phyloP scores from a whole-genome alignment of 2,797 vertebrate species.

The Protosalanx chinensis region DNA sequence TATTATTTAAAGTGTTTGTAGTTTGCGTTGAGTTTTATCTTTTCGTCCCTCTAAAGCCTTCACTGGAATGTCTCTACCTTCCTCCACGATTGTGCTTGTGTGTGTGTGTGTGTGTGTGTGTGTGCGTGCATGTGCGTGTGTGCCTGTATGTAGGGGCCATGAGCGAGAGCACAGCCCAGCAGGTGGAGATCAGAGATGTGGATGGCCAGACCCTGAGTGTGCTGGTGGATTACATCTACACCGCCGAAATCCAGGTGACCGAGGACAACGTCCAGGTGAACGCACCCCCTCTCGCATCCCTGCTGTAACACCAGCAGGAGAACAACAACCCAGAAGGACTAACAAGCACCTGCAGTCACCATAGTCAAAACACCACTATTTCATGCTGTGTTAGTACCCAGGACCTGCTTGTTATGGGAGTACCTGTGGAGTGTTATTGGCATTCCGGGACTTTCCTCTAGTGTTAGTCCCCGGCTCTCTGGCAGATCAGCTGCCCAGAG shows the following conservation, averaged over 20 bases:
- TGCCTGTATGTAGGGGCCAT: slow-evolving; percentile 81
- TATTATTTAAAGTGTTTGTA: no score
- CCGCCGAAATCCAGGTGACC: slow-evolving; percentile 91
- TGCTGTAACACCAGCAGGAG: no score
- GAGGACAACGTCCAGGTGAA: slow-evolving; percentile 95
- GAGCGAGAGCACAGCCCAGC: slow-evolving; percentile 94
- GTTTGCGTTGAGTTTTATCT: no score
- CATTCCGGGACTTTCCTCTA: neutral
- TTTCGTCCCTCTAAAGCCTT: no score
- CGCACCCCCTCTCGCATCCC: no score
- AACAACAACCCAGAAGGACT: no score
- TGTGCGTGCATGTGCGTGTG: slow-evolving; percentile 2
- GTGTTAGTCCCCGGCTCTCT: neutral
- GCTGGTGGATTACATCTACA: slow-evolving; percentile 95
- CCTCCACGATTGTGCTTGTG: neutral
- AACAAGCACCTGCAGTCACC: no score
- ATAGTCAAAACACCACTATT: no score
- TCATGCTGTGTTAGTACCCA: neutral
- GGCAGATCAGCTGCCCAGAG: slow-evolving; percentile 41
- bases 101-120: neutral
- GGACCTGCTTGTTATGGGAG: neutral
- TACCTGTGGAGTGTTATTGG: neutral
- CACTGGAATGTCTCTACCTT: neutral
- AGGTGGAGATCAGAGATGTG: slow-evolving; percentile 92
- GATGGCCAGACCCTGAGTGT: slow-evolving; percentile 89